Conservation (phyloP, 2,797 vertebrate species). For the Syndactyla subalaris region DNA sequence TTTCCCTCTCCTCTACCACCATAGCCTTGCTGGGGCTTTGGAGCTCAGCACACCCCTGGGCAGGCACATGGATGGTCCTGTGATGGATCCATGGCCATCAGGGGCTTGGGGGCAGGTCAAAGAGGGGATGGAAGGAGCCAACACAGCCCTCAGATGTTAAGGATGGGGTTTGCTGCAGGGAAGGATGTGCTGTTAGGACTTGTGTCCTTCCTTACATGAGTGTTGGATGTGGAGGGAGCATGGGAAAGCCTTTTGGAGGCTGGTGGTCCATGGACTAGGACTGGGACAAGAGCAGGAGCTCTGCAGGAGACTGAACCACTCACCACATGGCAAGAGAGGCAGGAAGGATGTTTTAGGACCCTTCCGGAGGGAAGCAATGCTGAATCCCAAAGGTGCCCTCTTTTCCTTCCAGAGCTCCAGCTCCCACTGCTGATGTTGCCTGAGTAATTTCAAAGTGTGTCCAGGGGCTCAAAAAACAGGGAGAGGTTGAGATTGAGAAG, state of each 20-base stretch:
- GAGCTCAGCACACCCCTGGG: neutral
- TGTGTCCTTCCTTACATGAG: accelerated
- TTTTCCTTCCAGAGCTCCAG: neutral
- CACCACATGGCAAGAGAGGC: neutral
- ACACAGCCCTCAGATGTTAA: neutral
- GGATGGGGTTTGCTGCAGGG: neutral
- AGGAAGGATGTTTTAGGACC: neutral
- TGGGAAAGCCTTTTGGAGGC: neutral
- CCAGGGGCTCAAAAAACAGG: neutral
- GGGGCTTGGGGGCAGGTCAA: neutral
- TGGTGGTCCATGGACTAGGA: neutral
- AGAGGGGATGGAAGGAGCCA: neutral
- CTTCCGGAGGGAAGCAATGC: neutral
- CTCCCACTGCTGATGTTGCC: neutral
- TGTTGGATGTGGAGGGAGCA: accelerated
- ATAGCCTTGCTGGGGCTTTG: neutral
- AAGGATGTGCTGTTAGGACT: accelerated
- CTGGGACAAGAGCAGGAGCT: neutral
- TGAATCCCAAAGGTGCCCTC: neutral
- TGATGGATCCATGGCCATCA: neutral
- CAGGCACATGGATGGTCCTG: neutral
- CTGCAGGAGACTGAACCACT: neutral
- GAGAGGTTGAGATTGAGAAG: accelerated
- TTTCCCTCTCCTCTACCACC: neutral
- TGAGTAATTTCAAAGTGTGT: neutral